phyloP scores from a whole-genome alignment of 2,797 vertebrate species.

The Danio jaintianensis region DNA sequence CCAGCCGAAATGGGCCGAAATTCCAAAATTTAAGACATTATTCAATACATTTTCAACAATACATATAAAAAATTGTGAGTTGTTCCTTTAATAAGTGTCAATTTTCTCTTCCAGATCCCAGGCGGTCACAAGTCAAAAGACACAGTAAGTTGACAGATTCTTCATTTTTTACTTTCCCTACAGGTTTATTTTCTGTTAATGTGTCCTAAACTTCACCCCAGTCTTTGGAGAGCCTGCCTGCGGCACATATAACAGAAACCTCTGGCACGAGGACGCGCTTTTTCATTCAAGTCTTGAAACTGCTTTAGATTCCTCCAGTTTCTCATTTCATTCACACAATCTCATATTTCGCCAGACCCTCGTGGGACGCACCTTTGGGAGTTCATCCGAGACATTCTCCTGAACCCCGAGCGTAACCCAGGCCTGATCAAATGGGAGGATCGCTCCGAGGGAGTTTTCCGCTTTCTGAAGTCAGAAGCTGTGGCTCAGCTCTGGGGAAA shows the following conservation, averaged over 20 bases:
- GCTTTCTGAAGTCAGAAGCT: conserved; percentile 96
- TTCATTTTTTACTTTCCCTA: not conserved
- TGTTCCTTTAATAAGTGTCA: not conserved
- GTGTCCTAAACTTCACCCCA: not conserved
- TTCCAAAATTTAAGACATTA: not conserved
- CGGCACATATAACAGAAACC: not conserved
- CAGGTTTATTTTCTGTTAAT: not conserved
- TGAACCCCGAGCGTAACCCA: conserved; percentile 93
- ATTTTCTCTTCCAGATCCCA: conserved; percentile 77
- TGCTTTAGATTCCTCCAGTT: not conserved
- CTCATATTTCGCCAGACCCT: conserved; percentile 77
- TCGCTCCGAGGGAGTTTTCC: conserved; percentile 91
- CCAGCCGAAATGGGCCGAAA: no score
- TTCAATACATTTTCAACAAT: not conserved
- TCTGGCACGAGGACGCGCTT: not conserved
- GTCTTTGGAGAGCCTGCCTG: not conserved
- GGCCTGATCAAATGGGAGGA: conserved; percentile 99
- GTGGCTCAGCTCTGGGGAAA: conserved; percentile 98
- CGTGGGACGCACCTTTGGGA: conserved; percentile 97
- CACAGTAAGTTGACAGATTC: conserved; percentile 85
- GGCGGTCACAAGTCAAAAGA: conserved; percentile 88
- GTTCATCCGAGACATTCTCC: conserved; percentile 96
- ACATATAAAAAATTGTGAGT: no score
- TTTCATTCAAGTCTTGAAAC: not conserved
- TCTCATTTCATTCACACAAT: not conserved